Evolutionary conservation across 2,888 invertebrate genomes (phyloP).

Genomic region (Platerodrilus igneus): DNA sequence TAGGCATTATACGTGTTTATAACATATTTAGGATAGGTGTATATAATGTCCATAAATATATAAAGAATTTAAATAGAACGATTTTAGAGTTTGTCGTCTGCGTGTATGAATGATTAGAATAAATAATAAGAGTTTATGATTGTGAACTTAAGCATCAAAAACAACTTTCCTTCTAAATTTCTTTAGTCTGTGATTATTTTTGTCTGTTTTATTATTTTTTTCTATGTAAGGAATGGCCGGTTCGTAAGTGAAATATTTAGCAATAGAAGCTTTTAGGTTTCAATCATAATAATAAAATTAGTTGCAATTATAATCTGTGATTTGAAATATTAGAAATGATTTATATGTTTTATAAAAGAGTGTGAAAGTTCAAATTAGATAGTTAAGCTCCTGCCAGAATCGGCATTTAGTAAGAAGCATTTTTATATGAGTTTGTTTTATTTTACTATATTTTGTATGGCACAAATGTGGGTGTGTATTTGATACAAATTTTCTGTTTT

Average conservation of each 20-base stretch:
- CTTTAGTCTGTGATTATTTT: slow-evolving; percentile 3
- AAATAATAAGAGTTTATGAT: slow-evolving; percentile 21
- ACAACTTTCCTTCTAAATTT: slow-evolving; percentile 8
- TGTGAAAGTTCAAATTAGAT: slow-evolving; percentile 19
- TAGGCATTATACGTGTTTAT: slow-evolving; percentile 36
- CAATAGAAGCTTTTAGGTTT: slow-evolving; percentile 37
- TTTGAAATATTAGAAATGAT: slow-evolving; percentile 21
- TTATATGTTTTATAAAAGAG: slow-evolving; percentile 13
- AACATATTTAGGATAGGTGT: slow-evolving; percentile 25
- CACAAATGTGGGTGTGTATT: slow-evolving; percentile 17
- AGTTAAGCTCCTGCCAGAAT: slow-evolving; percentile 20
- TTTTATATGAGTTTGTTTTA: slow-evolving; percentile 17
- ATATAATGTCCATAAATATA: slow-evolving; percentile 21
- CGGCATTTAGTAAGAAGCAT: slow-evolving; percentile 19
- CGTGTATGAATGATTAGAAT: slow-evolving; percentile 22
- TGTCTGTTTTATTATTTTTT: slow-evolving; percentile 1
- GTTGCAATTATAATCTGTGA: slow-evolving; percentile 33
- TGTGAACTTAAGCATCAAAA: slow-evolving; percentile 5
- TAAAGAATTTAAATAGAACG: slow-evolving; percentile 15
- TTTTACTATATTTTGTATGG: slow-evolving; percentile 20
- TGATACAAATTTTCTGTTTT: background rate
- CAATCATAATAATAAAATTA: slow-evolving; percentile 21
- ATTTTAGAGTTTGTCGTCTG: slow-evolving; percentile 22
- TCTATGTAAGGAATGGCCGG: slow-evolving; percentile 32
- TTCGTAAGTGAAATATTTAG: slow-evolving; percentile 38